Conservation (phyloP, 2,113 vertebrate species). For the Notothenia rossii region DNA sequence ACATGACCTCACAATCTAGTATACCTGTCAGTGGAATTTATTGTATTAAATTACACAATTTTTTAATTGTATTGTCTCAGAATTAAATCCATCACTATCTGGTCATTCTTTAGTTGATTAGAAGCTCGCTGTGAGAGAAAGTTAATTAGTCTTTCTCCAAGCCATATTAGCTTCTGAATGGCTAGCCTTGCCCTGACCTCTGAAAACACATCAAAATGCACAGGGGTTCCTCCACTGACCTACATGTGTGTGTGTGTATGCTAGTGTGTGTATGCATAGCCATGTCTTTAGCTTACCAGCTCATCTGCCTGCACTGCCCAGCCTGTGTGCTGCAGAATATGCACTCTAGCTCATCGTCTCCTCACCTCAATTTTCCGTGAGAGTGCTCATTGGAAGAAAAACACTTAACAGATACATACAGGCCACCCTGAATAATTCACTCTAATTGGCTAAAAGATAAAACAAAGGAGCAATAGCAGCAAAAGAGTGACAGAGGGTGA, state of each 20-base stretch:
- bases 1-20: conserved; percentile 20
- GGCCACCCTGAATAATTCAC: conserved; percentile 70
- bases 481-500: conserved; percentile 44
- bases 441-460: conserved; percentile 65
- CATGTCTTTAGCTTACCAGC: neutral
- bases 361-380: conserved; percentile 65
- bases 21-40: conserved; percentile 39
- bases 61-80: conserved; percentile 31
- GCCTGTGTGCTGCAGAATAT: conserved; percentile 19
- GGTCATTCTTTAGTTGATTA: conserved; percentile 32
- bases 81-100: conserved; percentile 34
- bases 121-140: conserved; percentile 13
- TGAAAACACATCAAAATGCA: conserved; percentile 57
- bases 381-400: conserved; percentile 58
- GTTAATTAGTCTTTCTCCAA: conserved; percentile 54
- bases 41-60: conserved; percentile 23
- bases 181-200: conserved; percentile 41
- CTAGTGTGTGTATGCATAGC: neutral
- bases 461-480: neutral
- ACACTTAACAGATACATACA: conserved; percentile 67
- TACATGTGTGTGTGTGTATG: conserved; percentile 15
- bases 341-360: conserved; percentile 44
- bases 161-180: conserved; percentile 39
- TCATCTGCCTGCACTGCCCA: conserved; percentile 32
- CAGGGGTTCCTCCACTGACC: conserved; percentile 32